These are phyloP conservation scores for Lasaia peninsularis DNA, from an alignment of 1,140 invertebrate species.

Conservation along the genomic window DNA sequence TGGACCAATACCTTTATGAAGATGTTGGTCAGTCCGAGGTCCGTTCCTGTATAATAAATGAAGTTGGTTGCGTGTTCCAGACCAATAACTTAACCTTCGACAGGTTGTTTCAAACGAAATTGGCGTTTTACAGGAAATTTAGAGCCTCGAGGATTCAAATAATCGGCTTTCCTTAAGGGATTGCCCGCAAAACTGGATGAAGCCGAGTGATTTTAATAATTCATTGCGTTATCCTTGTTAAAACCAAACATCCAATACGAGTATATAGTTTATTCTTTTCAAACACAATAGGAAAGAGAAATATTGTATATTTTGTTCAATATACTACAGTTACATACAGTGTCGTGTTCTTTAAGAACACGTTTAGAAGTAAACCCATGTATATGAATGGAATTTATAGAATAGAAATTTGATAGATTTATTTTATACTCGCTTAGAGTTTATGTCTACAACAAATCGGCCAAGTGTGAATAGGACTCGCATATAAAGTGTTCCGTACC, in stretches of 20 bases:
- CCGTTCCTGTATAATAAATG: conserved; percentile 51
- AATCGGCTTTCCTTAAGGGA: conserved; percentile 74
- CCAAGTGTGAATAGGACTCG: too few relatives aligned
- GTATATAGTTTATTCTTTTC: not conserved
- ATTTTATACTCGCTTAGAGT: too few relatives aligned
- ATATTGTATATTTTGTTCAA: too few relatives aligned
- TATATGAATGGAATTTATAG: too few relatives aligned
- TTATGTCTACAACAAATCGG: too few relatives aligned
- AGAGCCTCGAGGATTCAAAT: conserved; percentile 55
- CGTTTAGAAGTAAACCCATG: too few relatives aligned
- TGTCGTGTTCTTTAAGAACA: too few relatives aligned
- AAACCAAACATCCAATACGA: not conserved
- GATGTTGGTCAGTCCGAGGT: not conserved
- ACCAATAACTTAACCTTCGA: conserved; percentile 50
- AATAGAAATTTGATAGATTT: too few relatives aligned
- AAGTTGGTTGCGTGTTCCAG: conserved; percentile 45
- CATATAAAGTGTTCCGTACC: too few relatives aligned
- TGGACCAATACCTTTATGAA: not conserved
- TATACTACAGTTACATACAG: too few relatives aligned
- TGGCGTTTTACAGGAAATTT: conserved; percentile 66
- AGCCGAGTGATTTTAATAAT: conserved; percentile 73
- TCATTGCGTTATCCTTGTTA: conserved; percentile 41
- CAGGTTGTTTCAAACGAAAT: conserved; percentile 43
- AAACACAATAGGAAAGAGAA: not conserved
- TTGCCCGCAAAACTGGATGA: conserved; percentile 68